Evolutionary conservation across 1,140 invertebrate species (phyloP), one percentile per base, ranked within the genome.

Genomic region (Portunus trituberculatus): DNA sequence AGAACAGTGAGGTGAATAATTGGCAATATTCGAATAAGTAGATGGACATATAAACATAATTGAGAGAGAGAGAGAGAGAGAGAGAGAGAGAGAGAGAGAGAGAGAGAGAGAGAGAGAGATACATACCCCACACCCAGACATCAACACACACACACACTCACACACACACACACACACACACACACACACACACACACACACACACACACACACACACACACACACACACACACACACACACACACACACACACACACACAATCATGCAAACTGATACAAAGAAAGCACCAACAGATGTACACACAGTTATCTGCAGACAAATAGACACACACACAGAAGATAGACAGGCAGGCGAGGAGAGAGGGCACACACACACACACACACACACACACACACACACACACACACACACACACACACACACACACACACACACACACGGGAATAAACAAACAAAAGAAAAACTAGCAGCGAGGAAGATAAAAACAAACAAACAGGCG

Each of bases 201-300:
- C 59, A 76, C 67, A 76, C 67, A 16, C 7, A 76, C 67, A n/a
- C 67, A 76, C 67, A 76, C 67, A 76, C 67, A 76, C 67, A 76
- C 67, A 76, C 67, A 76, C 67, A 76, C 67, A 76, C 67, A 76
- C 67, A 76, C 67, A 76, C 67, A 76, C 67, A 76, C 67, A 76
- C 67, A 76, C 67, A 76, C 67, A 76, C 67, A 76, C 67, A 76
- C 67, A 76, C 67, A 76, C 67, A 76, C 67, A 76, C 67, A 76
- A 1, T 1, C 67, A 76, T 20, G 67, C 12, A n/a, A 76, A 76
- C n/a, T 76, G 67, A 76, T 76, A 76, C 67, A 76, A 76, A 20
- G 67, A 25, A 76, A 76, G 67, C 67, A 76, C 10, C 25, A 76
- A 76, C 52, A 59, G 67, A 76, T 14, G 52, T 76, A 76, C 16